Evolutionary conservation across 1,140 invertebrate genomes (phyloP).

Genomic region (Drosophila punjabiensis): DNA sequence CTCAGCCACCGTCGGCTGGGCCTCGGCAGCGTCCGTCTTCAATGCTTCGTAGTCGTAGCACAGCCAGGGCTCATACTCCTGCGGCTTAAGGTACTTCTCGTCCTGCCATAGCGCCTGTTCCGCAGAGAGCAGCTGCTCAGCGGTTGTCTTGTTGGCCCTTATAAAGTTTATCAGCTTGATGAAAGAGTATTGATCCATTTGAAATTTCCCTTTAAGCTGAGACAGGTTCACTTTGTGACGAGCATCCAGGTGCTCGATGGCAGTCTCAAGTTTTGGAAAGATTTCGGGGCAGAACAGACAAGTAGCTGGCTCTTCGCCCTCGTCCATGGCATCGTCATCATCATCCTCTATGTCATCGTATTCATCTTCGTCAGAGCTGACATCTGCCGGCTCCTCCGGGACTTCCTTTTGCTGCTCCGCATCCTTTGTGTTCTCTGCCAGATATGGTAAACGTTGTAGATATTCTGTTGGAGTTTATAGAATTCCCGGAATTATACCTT

Average conservation of each 20-base stretch:
- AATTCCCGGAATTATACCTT: constrained; percentile 16
- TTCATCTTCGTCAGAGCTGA: constrained; percentile 63
- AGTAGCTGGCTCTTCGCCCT: constrained; percentile 72
- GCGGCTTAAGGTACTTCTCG: constrained; percentile 91
- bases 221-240: constrained; percentile 91
- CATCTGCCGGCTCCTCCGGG: background rate
- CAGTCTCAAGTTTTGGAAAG: constrained; percentile 86
- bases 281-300: constrained; percentile 87
- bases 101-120: constrained; percentile 89
- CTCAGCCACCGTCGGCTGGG: constrained; percentile 16
- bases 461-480: background rate
- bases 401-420: constrained; percentile 12
- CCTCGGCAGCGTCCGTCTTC: constrained; percentile 8
- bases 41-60: constrained; percentile 88
- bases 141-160: constrained; percentile 88
- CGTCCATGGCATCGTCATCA: constrained; percentile 63
- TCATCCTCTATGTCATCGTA: constrained; percentile 66
- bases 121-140: constrained; percentile 87
- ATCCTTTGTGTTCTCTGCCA: constrained; percentile 7
- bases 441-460: background rate
- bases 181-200: constrained; percentile 93
- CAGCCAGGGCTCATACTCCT: constrained; percentile 92
- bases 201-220: constrained; percentile 89
- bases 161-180: constrained; percentile 96
- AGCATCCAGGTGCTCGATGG: constrained; percentile 87